Conservation (phyloP, 2,113 vertebrate genomes). For the Pyxicephalus adspersus region DNA sequence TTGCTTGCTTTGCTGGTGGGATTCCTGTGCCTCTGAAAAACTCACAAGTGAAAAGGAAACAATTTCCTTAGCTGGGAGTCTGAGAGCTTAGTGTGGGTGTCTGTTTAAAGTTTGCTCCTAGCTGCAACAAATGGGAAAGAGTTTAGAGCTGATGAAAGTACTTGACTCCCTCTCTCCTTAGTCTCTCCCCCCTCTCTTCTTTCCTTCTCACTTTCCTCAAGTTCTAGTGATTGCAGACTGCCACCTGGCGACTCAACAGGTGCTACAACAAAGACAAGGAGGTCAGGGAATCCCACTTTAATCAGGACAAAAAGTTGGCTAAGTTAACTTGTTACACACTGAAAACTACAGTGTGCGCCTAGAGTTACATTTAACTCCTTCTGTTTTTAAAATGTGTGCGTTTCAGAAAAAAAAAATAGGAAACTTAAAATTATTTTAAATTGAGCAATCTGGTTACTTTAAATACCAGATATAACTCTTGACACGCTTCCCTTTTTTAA, state of each 20-base stretch:
- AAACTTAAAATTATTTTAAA: no score
- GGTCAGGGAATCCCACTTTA: conserved; percentile 38
- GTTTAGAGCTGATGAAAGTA: conserved; percentile 61
- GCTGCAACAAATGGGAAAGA: conserved; percentile 57
- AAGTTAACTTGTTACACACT: not conserved
- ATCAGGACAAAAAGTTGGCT: conserved; percentile 32
- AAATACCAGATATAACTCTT: no score
- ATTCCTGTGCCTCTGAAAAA: conserved; percentile 44
- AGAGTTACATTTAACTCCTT: not conserved
- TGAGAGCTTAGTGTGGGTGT: conserved; percentile 52
- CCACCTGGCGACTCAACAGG: conserved; percentile 80
- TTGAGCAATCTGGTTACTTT: no score
- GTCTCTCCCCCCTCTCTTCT: conserved; percentile 26
- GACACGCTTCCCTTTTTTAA: no score
- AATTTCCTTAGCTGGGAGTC: conserved; percentile 51
- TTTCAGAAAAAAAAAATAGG: no score
- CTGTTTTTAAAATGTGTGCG: no score
- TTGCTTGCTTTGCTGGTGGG: conserved; percentile 50
- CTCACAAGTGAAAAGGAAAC: conserved; percentile 54
- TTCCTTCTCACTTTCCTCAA: conserved; percentile 27
- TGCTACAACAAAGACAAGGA: conserved; percentile 66
- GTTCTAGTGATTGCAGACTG: conserved; percentile 59
- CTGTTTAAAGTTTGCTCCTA: conserved; percentile 58
- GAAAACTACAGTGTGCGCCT: not conserved
- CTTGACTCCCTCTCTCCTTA: conserved; percentile 52